Evolutionary conservation across 1,140 invertebrate genomes (phyloP), one percentile per base, ranked within the genome.

Genomic region (Philopotamus ludificatus): DNA sequence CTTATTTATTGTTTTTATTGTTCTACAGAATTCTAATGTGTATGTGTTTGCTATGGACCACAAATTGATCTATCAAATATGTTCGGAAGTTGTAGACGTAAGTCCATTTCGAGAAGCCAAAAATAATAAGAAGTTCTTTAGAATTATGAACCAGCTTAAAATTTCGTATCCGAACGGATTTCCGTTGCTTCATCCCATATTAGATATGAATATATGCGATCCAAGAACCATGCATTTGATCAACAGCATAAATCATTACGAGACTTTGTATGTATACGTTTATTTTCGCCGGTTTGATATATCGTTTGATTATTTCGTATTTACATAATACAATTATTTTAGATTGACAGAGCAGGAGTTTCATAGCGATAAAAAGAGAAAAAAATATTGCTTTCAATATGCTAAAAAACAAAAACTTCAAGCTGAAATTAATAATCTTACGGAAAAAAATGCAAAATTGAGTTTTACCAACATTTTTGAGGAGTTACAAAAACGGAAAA

Each of bases 171-270:
- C 89, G 0, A 84, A 90, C 47, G 91, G 91, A 0, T 82, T 93
- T 8, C 97, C 97, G 0, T 75, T 95, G 3, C 76, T 99, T 0
- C 92, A 99, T 83, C 97, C 97, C 2, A 84, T 98, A 28, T 89
- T 89, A 47, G 96, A 99, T 75, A 98, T 99, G 96, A 88, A 91
- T 72, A 99, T 99, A 50, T 89, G 89, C 59, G 92, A 96, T 44
- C 74, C 85, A 4, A 84, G 82, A 8, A 93, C 98, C 63, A 83
- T 88, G 69, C 83, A 90, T 28, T 83, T 94, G 44, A 85, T 93
- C 0, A 85, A 91, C 70, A 90, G 87, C 75, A 94, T 95, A 72
- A 86, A 92, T 76, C 78, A 85, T 57, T 87, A 94, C 68, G 91
- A 97, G 79, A 85, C 86, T 77, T 82, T 78, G 86, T 88, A 76